Percentiles rank a stretch among this genome's conserved stretches.
These are phyloP conservation scores for Phalloptychus januarius DNA, from an alignment of 2,797 vertebrate species.

Conservation along the genomic window DNA sequence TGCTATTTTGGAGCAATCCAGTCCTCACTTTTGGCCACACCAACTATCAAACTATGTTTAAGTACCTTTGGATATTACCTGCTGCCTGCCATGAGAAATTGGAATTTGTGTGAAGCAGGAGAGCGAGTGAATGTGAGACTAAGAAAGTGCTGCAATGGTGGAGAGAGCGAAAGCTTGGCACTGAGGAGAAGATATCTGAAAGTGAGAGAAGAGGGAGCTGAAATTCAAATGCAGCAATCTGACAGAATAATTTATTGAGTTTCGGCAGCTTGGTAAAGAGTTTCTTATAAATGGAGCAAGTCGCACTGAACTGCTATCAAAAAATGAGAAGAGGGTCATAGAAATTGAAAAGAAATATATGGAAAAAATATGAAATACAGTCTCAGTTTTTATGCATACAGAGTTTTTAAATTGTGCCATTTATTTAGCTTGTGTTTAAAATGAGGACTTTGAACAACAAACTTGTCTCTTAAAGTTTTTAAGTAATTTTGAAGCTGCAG, in stretches of 20 bases:
- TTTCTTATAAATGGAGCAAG: conserved; percentile 83
- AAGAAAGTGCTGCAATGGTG: conserved; percentile 38
- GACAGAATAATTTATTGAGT: conserved; percentile 83
- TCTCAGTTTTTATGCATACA: conserved; percentile 67
- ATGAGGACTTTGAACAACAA: conserved; percentile 1
- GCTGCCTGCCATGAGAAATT: conserved; percentile 60
- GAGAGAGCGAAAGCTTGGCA: conserved; percentile 41
- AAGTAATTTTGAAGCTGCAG: neutral
- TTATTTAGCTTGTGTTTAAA: conserved; percentile 32
- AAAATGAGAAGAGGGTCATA: conserved; percentile 69
- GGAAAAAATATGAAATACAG: conserved; percentile 62
- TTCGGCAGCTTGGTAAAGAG: conserved; percentile 75
- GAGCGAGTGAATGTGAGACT: conserved; percentile 54
- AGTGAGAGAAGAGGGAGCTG: conserved; percentile 61
- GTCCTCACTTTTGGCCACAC: conserved; percentile 56
- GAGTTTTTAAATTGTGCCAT: conserved; percentile 46
- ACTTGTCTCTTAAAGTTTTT: neutral
- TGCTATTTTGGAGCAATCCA: conserved; percentile 53
- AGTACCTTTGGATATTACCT: conserved; percentile 64
- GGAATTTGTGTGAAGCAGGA: conserved; percentile 51
- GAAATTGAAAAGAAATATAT: conserved; percentile 65
- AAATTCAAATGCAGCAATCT: conserved; percentile 78
- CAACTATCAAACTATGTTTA: conserved; percentile 69
- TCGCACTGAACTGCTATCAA: conserved; percentile 81
- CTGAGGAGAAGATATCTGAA: conserved; percentile 57